Evolutionary conservation across 2,113 vertebrate genomes (phyloP).

Genomic region (Brachypodius melanocephalos): DNA sequence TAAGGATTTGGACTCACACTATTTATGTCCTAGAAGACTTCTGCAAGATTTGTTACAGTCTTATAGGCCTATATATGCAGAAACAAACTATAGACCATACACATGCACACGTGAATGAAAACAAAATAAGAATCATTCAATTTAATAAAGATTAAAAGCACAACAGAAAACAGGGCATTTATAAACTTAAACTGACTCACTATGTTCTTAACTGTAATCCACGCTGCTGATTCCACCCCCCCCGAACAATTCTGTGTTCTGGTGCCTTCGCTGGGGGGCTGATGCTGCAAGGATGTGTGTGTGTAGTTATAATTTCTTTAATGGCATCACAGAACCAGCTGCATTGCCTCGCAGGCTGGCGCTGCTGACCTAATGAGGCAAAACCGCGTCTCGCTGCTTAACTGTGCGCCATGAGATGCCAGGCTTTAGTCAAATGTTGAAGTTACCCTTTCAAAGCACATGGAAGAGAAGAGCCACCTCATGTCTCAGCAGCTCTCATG

Average conservation of each 20-base stretch:
- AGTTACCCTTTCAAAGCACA: not conserved
- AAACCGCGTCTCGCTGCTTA: not conserved
- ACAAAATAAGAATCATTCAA: not conserved
- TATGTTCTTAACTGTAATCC: not conserved
- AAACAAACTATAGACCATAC: not conserved
- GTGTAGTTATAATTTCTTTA: conserved; percentile 2
- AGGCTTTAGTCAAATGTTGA: not conserved
- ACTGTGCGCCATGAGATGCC: not conserved
- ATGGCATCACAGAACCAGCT: not conserved
- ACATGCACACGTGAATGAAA: not conserved
- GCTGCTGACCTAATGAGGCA: conserved; percentile 43
- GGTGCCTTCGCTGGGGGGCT: not conserved
- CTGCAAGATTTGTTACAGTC: not conserved
- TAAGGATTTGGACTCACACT: not conserved
- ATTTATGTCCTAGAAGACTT: not conserved
- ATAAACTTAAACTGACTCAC: conserved; percentile 26
- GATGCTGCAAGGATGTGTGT: not conserved
- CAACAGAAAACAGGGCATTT: not conserved
- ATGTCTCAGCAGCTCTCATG: not conserved
- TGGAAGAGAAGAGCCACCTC: not conserved
- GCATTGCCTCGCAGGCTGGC: not conserved
- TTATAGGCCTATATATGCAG: not conserved
- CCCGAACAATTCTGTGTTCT: not conserved
- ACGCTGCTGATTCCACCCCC: not conserved
- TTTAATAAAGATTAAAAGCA: conserved; percentile 34